phyloP scores from a whole-genome alignment of 2,113 vertebrate genomes.

The Eretmochelys imbricata region DNA sequence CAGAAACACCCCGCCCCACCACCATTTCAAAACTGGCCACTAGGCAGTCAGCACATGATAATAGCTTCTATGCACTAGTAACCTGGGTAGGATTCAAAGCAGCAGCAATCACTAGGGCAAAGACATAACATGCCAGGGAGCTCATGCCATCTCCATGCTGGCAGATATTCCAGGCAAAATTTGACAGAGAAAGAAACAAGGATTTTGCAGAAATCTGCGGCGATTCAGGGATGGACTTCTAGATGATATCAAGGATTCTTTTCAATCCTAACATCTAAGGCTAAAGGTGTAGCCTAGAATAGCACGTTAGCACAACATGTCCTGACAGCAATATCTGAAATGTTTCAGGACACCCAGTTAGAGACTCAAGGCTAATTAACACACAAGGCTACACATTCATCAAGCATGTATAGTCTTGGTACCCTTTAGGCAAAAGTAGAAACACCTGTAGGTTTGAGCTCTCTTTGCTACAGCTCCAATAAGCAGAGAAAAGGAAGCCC shows the following conservation, averaged over 20 bases:
- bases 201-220: not conserved
- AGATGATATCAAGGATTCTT: not conserved
- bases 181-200: not conserved
- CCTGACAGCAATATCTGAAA: not conserved
- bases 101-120: not conserved
- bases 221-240: not conserved
- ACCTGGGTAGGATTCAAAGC: not conserved
- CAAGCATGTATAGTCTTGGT: not conserved
- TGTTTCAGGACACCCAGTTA: not conserved
- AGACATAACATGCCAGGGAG: not conserved
- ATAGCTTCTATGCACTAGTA: not conserved
- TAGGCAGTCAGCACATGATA: not conserved
- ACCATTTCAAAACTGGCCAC: not conserved
- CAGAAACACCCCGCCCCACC: not conserved
- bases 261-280: not conserved
- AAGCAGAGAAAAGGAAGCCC: not conserved
- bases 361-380: not conserved
- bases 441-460: not conserved
- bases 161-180: not conserved
- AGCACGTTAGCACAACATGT: not conserved
- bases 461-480: not conserved
- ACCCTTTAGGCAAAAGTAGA: not conserved
- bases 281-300: not conserved
- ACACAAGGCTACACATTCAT: not conserved
- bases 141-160: not conserved